Base-by-base conservation (phyloP, 2,113 vertebrate species). In the Corydoras sp. region DNA sequence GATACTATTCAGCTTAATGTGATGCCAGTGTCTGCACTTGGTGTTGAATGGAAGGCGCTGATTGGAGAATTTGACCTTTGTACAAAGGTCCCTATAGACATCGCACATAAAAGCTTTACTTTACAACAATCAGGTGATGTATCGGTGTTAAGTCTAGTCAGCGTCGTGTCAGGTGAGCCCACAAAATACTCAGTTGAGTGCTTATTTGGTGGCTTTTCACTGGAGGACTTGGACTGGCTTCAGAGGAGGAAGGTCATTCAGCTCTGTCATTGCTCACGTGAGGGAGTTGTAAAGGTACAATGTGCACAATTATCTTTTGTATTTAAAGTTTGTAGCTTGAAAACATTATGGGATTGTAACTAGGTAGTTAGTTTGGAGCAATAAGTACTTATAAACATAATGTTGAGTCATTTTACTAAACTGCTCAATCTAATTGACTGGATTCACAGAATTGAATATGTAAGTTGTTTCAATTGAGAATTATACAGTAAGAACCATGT, bases 151-250 rank as follows among this genome's bases (percentile, higher is more conserved):
- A 91, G 75, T 73, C 76, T 90, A 81, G 84, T 86, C 74, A 81
- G 72, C 68, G 18, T 49, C 11, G 78, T 80, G 1, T 77, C 83
- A 58, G 83, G 87, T 71, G 69, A 73, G 76, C 53, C 80, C 67
- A 50, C 78, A 86, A 80, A 58, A 43, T 81, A 88, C 74, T 77
- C 56, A 2, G 90, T 88, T 11, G 87, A 92, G 76, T 82, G 90
- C 61, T 91, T 88, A 67, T 86, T 95, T 74, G 80, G 75, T 77
- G 76, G 77, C 73, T 85, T 94, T 68, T 79, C 89, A 14, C 65
- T 97, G 79, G 92, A 95, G 83, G 93, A 94, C 74, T 81, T 99
- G 49, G 93, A 90, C n/a, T 98, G 97, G 97, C 79, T 99, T 71
- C 96, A 96, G 77, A 97, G 93, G 85, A 95, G 95, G 76, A 92